phyloP scores from a whole-genome alignment of 2,797 vertebrate genomes.

The Scleropages formosus region DNA sequence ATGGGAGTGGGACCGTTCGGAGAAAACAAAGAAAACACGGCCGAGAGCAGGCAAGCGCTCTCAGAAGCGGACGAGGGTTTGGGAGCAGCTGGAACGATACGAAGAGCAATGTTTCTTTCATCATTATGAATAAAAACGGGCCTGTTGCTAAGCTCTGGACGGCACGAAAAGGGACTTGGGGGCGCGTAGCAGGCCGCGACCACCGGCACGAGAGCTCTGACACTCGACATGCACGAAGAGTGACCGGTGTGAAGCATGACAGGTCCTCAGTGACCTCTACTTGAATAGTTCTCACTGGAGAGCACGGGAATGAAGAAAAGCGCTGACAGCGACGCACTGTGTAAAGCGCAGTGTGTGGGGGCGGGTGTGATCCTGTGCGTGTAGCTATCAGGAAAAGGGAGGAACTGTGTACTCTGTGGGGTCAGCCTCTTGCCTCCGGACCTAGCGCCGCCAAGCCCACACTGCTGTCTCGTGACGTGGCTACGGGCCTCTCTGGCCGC shows the following conservation, averaged over 20 bases:
- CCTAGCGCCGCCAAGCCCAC: neutral
- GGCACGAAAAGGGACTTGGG: no score
- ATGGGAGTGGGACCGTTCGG: conserved; percentile 62
- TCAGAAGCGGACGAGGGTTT: no score
- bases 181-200: no score
- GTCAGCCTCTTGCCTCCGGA: conserved; percentile 10
- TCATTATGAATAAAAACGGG: no score
- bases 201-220: no score
- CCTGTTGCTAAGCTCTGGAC: no score
- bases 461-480: neutral
- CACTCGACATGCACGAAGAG: no score
- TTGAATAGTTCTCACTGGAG: neutral
- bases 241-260: no score
- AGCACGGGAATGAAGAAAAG: neutral
- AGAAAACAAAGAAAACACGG: conserved; percentile 50
- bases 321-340: neutral
- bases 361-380: neutral
- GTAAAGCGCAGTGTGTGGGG: neutral
- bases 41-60: conserved; percentile 28
- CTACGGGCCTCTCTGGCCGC: neutral
- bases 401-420: neutral
- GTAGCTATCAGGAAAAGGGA: neutral
- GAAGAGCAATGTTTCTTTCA: no score
- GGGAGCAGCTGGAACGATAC: no score
- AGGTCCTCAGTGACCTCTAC: no score